Percentiles rank a stretch among this genome's conserved stretches.
These are phyloP conservation scores for Rhinopithecus roxellana DNA, from an alignment of 2,113 vertebrate species.

Conservation along the genomic window DNA sequence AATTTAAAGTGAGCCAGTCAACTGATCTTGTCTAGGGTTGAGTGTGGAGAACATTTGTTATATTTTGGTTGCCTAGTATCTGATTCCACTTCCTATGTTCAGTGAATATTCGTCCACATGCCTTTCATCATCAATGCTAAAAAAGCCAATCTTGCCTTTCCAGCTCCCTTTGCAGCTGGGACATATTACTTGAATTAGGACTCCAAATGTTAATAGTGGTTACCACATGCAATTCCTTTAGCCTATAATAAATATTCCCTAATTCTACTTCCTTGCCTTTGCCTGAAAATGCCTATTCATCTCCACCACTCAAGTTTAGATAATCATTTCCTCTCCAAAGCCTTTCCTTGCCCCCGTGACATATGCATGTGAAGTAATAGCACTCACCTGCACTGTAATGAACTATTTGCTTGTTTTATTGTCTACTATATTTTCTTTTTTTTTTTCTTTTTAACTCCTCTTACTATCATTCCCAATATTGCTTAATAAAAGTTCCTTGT, in stretches of 20 bases:
- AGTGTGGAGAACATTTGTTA: neutral
- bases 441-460: too few relatives aligned
- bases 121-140: neutral
- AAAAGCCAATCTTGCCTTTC: neutral
- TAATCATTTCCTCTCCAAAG: neutral
- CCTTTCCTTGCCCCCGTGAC: neutral
- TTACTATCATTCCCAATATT: too few relatives aligned
- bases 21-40: neutral
- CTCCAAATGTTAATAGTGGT: neutral
- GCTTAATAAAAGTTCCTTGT: neutral
- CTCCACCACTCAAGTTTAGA: neutral
- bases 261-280: neutral
- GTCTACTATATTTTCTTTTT: neutral
- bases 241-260: neutral
- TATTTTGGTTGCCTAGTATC: neutral
- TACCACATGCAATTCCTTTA: neutral
- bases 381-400: neutral
- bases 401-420: neutral
- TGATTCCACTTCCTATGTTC: neutral
- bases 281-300: neutral
- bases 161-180: neutral
- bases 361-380: neutral
- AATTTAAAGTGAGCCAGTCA: constrained; percentile 15
- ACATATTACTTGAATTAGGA: neutral
- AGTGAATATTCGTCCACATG: neutral